phyloP scores from a whole-genome alignment of 1,140 invertebrate species.

The Sitodiplosis mosellana region DNA sequence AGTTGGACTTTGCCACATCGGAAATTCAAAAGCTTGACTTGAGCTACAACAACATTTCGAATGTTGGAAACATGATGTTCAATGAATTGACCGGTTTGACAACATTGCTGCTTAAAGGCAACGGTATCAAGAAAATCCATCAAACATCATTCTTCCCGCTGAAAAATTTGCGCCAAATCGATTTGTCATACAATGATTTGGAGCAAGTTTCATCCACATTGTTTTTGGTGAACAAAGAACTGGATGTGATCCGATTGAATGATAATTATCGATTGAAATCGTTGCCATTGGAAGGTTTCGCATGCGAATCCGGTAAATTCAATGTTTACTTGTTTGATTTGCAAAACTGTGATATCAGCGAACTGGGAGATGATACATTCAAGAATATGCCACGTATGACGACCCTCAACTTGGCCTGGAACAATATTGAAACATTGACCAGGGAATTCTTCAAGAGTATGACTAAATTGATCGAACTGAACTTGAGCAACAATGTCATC shows the following conservation, averaged over 20 bases:
- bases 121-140: constrained; percentile 42
- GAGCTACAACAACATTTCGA: constrained; percentile 39
- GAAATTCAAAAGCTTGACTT: constrained; percentile 39
- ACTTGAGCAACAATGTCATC: constrained; percentile 48
- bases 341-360: constrained; percentile 42
- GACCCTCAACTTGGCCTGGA: constrained; percentile 40
- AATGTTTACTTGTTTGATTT: constrained; percentile 46
- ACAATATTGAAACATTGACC: constrained; percentile 33
- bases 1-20: constrained; percentile 30
- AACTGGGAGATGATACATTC: constrained; percentile 37
- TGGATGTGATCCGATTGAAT: constrained; percentile 44
- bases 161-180: constrained; percentile 38
- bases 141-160: constrained; percentile 42
- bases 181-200: constrained; percentile 46
- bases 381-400: constrained; percentile 43
- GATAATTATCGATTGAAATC: constrained; percentile 40
- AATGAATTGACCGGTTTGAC: constrained; percentile 37
- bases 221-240: constrained; percentile 41
- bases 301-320: constrained; percentile 32
- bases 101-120: constrained; percentile 39
- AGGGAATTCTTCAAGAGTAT: constrained; percentile 22
- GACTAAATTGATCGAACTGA: constrained; percentile 38
- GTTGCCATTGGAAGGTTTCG: constrained; percentile 36
- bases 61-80: constrained; percentile 42
- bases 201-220: constrained; percentile 40